Evolutionary conservation across 35 echinoderm and acorn worm genomes (phyloP), one percentile per base, ranked within the genome.

Genomic region (Heliocidaris tuberculata): DNA sequence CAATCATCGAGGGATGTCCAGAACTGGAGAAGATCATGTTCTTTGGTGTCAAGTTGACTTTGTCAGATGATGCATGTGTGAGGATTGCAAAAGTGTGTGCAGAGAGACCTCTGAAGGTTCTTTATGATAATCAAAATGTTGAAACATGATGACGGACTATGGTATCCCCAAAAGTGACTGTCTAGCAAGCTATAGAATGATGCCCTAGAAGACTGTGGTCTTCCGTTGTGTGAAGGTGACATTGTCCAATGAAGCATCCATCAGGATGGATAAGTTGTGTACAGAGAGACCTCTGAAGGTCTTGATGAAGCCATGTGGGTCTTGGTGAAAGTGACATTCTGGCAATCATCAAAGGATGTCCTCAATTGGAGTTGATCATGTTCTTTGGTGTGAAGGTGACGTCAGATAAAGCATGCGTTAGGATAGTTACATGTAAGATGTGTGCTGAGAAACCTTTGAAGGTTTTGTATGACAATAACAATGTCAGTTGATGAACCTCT

Each of bases 11-110:
- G 48, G 50, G 85, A 31, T 96, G 95, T 85, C 11, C 5, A 2
- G 31, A 90, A 49, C 85, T 96, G 31, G 85, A 86, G 92, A 85
- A 86, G 48, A 30, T 96, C 9, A 78, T 48, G 47, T 88, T 96
- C 86, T 85, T 86, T 30, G 92, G 49, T 29, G 61, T 93, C 85
- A 94, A 94, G 42, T 12, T 96, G 12, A 49, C 92, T 13, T 47
- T 96, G 48, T 87, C 95, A 0, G 95, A 96, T 30, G 95, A 89
- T 19, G 86, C 91, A 27, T 96, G 95, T n/a, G 35, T 61, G 7
- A 88, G 88, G 85, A n/a, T 96, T 47, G 95, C 70, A 13, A 35
- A 52, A 19, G 86, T 96, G 30, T 96, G 95, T 65, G 29, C 85
- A 35, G 85, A 31, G 29, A 94, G 95, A 89, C 48, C 60, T 0